phyloP scores from a whole-genome alignment of 2,888 invertebrate species.

The Cremastobaeus sp. region DNA sequence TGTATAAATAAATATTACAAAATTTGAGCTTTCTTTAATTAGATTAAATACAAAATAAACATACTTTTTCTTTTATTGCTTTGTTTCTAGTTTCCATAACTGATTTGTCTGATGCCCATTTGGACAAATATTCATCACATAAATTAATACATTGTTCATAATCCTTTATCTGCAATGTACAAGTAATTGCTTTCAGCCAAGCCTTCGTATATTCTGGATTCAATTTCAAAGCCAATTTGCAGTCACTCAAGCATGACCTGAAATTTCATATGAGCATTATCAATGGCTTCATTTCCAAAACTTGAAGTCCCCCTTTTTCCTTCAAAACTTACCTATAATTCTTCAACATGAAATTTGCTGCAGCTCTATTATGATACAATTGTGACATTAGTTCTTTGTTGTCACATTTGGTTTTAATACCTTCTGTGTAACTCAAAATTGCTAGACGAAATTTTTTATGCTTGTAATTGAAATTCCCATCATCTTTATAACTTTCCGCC shows the following conservation, averaged over 20 bases:
- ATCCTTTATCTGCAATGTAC: slow-evolving; percentile 83
- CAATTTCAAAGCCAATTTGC: slow-evolving; percentile 86
- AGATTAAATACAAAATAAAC: no score
- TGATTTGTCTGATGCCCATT: slow-evolving; percentile 80
- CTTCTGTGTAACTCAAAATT: slow-evolving; percentile 92
- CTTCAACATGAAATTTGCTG: slow-evolving; percentile 90
- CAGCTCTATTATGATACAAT: slow-evolving; percentile 94
- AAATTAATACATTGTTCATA: slow-evolving; percentile 86
- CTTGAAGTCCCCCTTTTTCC: background rate
- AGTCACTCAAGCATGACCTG: slow-evolving; percentile 88
- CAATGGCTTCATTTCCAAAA: background rate
- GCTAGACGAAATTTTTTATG: slow-evolving; percentile 95
- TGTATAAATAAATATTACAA: no score
- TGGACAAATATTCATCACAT: slow-evolving; percentile 84
- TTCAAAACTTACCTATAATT: slow-evolving; percentile 83
- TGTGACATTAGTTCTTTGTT: slow-evolving; percentile 87
- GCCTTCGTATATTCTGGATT: slow-evolving; percentile 90
- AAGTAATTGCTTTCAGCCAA: slow-evolving; percentile 85
- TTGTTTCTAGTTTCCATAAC: slow-evolving; percentile 80
- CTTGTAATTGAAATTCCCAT: slow-evolving; percentile 97
- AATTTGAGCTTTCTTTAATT: no score
- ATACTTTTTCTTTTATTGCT: no score
- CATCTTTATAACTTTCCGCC: slow-evolving; percentile 93
- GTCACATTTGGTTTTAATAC: slow-evolving; percentile 87
- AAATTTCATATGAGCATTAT: slow-evolving; percentile 29